Base-by-base conservation (phyloP, 2,113 vertebrate genomes). In the Oryctolagus cuniculus region DNA sequence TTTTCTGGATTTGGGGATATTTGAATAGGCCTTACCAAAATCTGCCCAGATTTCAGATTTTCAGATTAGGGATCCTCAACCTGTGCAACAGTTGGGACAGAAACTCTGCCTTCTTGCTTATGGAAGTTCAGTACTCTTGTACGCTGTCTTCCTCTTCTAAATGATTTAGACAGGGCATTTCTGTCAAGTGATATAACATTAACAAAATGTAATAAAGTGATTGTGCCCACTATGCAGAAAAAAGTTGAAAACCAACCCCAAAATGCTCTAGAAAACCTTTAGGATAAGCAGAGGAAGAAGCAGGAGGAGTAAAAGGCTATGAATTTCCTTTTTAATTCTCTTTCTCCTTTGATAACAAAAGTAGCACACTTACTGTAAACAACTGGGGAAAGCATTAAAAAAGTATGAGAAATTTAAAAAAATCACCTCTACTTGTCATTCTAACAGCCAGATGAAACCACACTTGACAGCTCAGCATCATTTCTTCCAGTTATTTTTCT, bases 361-460 rank as follows among this genome's bases (percentile, higher is more conserved):
- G 44, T 55, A 78, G 67, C 34, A 73, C 24, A 36, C 22, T 38
- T 55, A 69, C 15, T 90, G n/a, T 61, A 73, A 82, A 88, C 17
- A 89, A 92, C 89, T 92, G n/a, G 38, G 64, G 21, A 84, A 64
- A 89, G 64, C n/a, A 83, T 38, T 64, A 89, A 83, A 63, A 53
- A 66, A 73, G 34, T 72, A 77, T 78, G 13, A 81, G n/a, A n/a
- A 88, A 88, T 70, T 78, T 55, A 3, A 17, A 94, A 94, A 94
- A 72, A 51, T 85, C 73, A 90, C 27, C 15, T n/a, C 53, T 61
- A 61, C 4, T 51, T 75, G 61, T 58, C 15, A 34, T 77, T 87
- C 15, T 16, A 66, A 3, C 22, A 95, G 34, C 27, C 34, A 89
- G 53, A 92, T 64, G 61, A 88, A 88, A 77, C 38, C 53, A 83